A percentile compares a stretch with the other conserved stretches of the same genome.
phyloP scores from a whole-genome alignment of 2,888 invertebrate genomes.

The Meiosimyza platycephala region DNA sequence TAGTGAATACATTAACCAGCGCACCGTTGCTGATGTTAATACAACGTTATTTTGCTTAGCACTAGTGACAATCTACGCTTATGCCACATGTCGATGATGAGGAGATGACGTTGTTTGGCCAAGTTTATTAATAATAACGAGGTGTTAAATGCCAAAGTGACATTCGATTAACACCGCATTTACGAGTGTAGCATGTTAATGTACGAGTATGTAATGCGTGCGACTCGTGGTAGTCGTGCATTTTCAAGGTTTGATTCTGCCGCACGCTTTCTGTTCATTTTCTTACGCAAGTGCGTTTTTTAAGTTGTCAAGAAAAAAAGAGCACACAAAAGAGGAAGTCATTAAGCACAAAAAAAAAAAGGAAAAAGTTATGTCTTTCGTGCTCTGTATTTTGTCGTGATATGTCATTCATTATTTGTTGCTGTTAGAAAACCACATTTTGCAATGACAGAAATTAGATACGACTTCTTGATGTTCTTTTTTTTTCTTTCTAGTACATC shows the following conservation, averaged over 20 bases:
- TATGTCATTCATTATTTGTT: conserved; percentile 1
- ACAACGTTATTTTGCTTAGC: too few species aligned
- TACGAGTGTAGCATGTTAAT: neutral
- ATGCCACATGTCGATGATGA: too few species aligned
- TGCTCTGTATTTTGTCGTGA: neutral
- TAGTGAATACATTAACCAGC: too few species aligned
- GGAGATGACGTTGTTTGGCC: neutral
- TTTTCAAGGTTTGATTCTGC: neutral
- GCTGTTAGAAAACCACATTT: conserved; percentile 13
- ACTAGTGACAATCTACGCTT: too few species aligned
- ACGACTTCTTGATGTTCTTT: neutral
- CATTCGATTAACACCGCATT: conserved; percentile 28
- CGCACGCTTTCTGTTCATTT: neutral
- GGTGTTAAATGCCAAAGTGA: conserved; percentile 31
- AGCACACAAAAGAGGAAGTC: neutral
- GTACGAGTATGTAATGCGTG: too few species aligned
- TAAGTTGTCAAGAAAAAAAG: neutral
- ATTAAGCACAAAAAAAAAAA: neutral
- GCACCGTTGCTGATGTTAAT: too few species aligned
- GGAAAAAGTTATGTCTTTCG: neutral
- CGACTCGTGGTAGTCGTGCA: neutral
- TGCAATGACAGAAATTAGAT: conserved; percentile 17
- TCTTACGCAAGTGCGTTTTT: neutral
- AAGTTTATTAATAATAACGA: conserved; percentile 22
- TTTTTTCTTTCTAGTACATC: neutral